phyloP scores from a whole-genome alignment of 1,140 invertebrate genomes.

The Sinella curviseta region DNA sequence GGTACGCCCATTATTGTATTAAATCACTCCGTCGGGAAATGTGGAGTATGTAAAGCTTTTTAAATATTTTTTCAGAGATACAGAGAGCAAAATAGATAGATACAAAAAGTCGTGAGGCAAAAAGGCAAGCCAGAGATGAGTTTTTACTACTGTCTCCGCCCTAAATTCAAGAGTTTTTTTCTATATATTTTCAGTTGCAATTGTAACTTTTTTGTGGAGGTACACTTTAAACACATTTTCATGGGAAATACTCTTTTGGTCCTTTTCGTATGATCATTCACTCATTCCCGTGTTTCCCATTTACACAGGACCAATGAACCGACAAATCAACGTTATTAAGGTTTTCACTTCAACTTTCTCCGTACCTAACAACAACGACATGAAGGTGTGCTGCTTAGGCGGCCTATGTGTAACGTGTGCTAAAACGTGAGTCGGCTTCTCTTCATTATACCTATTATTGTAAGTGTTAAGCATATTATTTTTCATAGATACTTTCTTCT shows the following conservation, averaged over 20 bases:
- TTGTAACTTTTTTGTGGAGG: background rate
- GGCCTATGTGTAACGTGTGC: no score
- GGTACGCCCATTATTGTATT: conserved; percentile 36
- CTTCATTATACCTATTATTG: no score
- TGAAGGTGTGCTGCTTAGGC: no score
- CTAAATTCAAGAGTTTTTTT: background rate
- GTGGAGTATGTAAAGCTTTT: conserved; percentile 16
- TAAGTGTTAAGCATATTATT: no score
- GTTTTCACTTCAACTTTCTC: background rate
- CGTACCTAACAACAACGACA: no score
- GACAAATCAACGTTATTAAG: background rate
- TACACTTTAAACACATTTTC: background rate
- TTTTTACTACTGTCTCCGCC: background rate
- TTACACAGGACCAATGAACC: background rate
- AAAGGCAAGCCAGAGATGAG: conserved; percentile 7
- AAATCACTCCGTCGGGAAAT: conserved; percentile 41
- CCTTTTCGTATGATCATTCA: background rate
- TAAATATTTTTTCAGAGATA: background rate
- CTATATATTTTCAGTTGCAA: background rate
- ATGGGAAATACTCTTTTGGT: background rate
- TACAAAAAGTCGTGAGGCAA: background rate
- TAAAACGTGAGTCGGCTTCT: no score
- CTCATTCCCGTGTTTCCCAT: conserved; percentile 22
- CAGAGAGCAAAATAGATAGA: background rate
- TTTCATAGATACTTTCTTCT: no score